Evolutionary conservation across 2,113 vertebrate species (phyloP).

Genomic region (Theristicus caerulescens): DNA sequence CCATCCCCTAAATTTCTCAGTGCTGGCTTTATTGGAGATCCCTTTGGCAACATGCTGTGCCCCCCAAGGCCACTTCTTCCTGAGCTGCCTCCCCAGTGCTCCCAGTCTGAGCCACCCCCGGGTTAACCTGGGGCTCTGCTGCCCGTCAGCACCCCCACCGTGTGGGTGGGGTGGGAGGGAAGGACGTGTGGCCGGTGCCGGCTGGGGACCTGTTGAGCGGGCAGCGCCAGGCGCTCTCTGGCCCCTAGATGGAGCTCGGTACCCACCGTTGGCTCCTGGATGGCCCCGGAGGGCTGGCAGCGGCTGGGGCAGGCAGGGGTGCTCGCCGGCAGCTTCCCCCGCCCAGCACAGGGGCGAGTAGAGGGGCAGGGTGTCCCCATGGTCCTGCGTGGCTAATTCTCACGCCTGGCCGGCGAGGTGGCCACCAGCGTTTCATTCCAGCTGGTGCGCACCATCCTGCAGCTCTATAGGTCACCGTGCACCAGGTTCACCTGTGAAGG

Average conservation of each 20-base stretch:
- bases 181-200: accelerated
- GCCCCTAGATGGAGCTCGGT: conserved; percentile 55
- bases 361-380: too few species aligned
- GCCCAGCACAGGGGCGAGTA: background rate
- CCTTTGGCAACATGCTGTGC: background rate
- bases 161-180: accelerated
- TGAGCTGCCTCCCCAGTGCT: background rate
- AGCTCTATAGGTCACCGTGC: accelerated
- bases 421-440: accelerated
- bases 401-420: background rate
- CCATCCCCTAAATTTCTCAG: background rate
- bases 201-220: background rate
- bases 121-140: background rate
- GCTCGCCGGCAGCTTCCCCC: background rate
- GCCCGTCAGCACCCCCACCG: background rate
- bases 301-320: background rate
- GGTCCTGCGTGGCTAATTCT: background rate
- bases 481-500: background rate
- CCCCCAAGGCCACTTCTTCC: background rate
- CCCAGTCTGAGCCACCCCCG: background rate
- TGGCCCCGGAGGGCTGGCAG: background rate
- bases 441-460: background rate
- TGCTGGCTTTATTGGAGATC: accelerated
- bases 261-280: background rate
- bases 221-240: background rate